Base-by-base conservation (phyloP, 2,113 vertebrate genomes). In the Aptenodytes forsteri region DNA sequence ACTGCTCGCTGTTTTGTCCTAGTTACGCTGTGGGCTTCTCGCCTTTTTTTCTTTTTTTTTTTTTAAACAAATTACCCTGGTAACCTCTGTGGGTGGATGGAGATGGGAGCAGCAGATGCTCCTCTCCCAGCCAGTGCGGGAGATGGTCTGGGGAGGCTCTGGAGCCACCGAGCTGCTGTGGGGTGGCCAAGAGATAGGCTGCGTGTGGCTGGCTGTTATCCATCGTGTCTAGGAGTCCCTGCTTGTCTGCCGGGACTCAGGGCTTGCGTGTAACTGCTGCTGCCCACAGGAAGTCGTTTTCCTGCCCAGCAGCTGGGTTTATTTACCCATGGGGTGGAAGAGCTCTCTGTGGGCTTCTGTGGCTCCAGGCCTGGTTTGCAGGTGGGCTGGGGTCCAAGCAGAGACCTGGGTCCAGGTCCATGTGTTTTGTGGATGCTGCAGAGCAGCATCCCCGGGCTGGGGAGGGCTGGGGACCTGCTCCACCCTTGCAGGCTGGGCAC, bases 11-110 rank as follows among this genome's bases (percentile, higher is more conserved):
- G 90, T 85, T 96, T 73, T 86, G 93, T 61, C 94, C 96, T 91
- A 95, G 81, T 89, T 97, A 96, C 52, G 3, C 92, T 2, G 32
- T 84, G 92, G 83, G 86, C 80, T 94, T 87, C 93, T 95, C 10
- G 1, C 44, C 47, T 46, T 78, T 89, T n/a, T 26, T 15, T 38
- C 23, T 25, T 47, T 22, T 38, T 54, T n/a, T 26, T 18, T 16
- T 82, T 62, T 18, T 75, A 12, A 64, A 77, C 19, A 16, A 67
- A 91, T 89, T 94, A n/a, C 94, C 87, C 84, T 90, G 81, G 89
- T 96, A 95, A 85, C 83, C 66, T 85, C 62, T 87, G 66, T 76
- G 84, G 36, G 83, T 10, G 5, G 86, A 77, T 47, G 55, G 62
- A 72, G 83, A 77, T 46, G 50, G 72, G 73, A 94, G 62, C 34